Base-by-base conservation (phyloP, 2,888 invertebrate genomes). In the Ypsolopha scabrella region DNA sequence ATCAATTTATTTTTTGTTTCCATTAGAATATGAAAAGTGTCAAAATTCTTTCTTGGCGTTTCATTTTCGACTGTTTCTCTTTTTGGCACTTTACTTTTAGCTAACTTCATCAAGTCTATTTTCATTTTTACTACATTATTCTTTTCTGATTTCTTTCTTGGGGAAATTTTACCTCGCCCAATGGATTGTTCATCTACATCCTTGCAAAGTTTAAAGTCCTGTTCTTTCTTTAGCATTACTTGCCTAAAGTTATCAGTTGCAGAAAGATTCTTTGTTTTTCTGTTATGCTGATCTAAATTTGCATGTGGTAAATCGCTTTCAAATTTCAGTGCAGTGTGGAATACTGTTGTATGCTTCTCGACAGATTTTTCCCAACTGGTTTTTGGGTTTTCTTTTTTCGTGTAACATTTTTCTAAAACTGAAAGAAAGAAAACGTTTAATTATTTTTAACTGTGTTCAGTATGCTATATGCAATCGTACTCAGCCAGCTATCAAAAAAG, bases 191-290 rank as follows among this genome's bases (percentile, higher is more conserved):
- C 74, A 9, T 78, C 72, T 6, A 68, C 11, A 48, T 68, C 76
- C 58, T 76, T 75, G 51, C 74, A 80, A 2, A 64, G 55, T 38
- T 72, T 64, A 7, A 80, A 63, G 54, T 70, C 72, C 48, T 65
- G 63, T 0, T 62, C 50, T 53, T 77, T 76, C n/a, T 65, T 67
- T 8, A 66, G 52, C 0, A 73, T 10, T 1, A 71, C 24, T 0
- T 45, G 35, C 6, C 63, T 54, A 4, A 54, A 13, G 46, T 44
- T 43, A 13, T 43, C 13, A 14, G 36, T 11, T 13, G 13, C 47
- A 45, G 34, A n/a, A 24, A 24, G 24, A 24, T 24, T 24, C 4
- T 24, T 24, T 24, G 24, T 24, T 24, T 24, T 24, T 24, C 24
- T 24, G 24, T 24, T 24, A 24, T 24, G 24, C 24, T 24, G 24